phyloP scores from a whole-genome alignment of 2,888 invertebrate genomes.

The Eupelmus urozonus region DNA sequence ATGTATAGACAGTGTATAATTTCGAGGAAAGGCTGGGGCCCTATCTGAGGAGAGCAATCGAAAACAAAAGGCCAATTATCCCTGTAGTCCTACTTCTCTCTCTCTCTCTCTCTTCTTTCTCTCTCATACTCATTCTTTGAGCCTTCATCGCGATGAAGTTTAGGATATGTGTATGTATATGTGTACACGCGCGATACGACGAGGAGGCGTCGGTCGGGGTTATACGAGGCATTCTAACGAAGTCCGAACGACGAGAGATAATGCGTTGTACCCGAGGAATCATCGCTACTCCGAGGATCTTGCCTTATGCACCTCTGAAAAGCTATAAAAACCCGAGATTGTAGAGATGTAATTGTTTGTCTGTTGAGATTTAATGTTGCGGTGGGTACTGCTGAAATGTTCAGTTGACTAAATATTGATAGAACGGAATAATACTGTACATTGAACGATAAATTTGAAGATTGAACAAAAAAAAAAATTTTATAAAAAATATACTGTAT shows the following conservation, averaged over 20 bases:
- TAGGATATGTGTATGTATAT: background rate
- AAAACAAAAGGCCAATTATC: slow-evolving; percentile 55
- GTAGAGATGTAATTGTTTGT: too few species aligned
- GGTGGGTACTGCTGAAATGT: too few species aligned
- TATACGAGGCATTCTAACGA: slow-evolving; percentile 63
- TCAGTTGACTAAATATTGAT: too few species aligned
- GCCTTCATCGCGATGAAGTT: too few species aligned
- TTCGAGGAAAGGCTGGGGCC: slow-evolving; percentile 45
- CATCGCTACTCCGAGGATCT: slow-evolving; percentile 2
- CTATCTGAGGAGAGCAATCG: slow-evolving; percentile 29
- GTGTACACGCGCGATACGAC: background rate
- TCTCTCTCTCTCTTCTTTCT: slow-evolving; percentile 6
- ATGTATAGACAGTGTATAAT: too few species aligned
- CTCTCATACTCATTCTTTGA: background rate
- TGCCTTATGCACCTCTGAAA: background rate
- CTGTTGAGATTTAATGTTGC: too few species aligned
- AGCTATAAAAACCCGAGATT: too few species aligned
- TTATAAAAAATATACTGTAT: too few species aligned
- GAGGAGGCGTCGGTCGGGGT: slow-evolving; percentile 33
- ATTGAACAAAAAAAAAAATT: too few species aligned
- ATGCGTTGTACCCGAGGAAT: slow-evolving; percentile 44
- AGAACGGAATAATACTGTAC: too few species aligned
- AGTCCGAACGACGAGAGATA: slow-evolving; percentile 56
- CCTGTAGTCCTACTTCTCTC: slow-evolving; percentile 3
- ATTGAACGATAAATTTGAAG: too few species aligned